Evolutionary conservation across 2,888 invertebrate species (phyloP).

Genomic region (Agriopis leucophaearia): DNA sequence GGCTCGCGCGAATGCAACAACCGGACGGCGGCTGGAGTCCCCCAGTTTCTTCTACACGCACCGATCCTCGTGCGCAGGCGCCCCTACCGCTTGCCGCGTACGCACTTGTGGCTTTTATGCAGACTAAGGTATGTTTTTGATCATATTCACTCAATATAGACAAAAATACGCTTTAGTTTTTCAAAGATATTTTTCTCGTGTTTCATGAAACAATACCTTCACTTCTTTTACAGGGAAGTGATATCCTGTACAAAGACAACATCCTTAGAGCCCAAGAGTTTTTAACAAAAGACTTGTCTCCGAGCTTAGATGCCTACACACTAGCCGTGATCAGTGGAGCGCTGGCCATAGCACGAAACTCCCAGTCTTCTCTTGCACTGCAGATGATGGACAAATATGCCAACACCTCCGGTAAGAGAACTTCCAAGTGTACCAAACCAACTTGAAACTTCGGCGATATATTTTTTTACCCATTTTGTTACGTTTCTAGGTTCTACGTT

Average conservation of each 20-base stretch:
- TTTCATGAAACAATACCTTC: neutral
- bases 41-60: slow-evolving; percentile 86
- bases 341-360: slow-evolving; percentile 91
- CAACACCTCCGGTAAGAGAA: slow-evolving; percentile 74
- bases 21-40: slow-evolving; percentile 91
- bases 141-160: neutral
- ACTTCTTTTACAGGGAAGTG: slow-evolving; percentile 63
- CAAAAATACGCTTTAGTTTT: too few species aligned
- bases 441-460: neutral
- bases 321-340: slow-evolving; percentile 92
- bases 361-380: slow-evolving; percentile 87
- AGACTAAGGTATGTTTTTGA: slow-evolving; percentile 74
- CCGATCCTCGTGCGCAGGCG: slow-evolving; percentile 69
- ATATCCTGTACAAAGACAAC: slow-evolving; percentile 86
- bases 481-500: slow-evolving; percentile 63
- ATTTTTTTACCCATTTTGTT: neutral
- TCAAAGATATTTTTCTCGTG: too few species aligned
- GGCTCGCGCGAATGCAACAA: slow-evolving; percentile 91
- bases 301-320: slow-evolving; percentile 89
- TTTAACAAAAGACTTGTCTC: slow-evolving; percentile 89
- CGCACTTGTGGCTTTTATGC: slow-evolving; percentile 91
- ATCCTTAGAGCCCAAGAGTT: slow-evolving; percentile 93
- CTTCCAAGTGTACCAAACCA: neutral
- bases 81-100: slow-evolving; percentile 92
- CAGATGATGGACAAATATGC: slow-evolving; percentile 81